Base-by-base conservation (phyloP, 1,140 invertebrate genomes). In the Laodelphax striatellus region DNA sequence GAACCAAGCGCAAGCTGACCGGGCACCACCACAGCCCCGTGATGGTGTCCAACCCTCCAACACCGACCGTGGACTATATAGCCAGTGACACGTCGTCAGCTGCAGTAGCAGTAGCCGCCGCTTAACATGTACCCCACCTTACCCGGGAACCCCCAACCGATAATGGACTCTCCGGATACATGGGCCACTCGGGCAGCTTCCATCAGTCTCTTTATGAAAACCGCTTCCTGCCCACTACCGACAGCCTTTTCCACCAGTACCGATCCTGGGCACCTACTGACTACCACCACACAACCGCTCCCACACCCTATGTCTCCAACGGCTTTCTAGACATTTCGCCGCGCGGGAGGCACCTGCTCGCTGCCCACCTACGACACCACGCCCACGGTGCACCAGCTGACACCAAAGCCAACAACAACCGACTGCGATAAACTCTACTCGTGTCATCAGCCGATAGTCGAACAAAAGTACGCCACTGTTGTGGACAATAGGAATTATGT, bases 231-330 rank as follows among this genome's bases (percentile, higher is more conserved):
- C 46, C 63, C 9, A 77, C 81, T 0, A 84, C 88, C 8, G 90
- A 92, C 65, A 92, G 92, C 68, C 77, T 92, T 59, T 90, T 93
- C 73, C 86, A 86, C 71, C 88, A 92, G 70, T 92, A 92, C 73
- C 81, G 90, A 43, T 86, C 88, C 70, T 87, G 1, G 80, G 83
- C 17, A 80, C 82, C 1, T 89, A 89, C 67, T 90, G 85, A 90
- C 19, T 92, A 92, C 68, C 86, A 87, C 62, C 81, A 82, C 42
- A 63, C 79, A 44, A 69, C 79, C 0, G 70, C 80, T 0, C 70
- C 78, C 1, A 77, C 79, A 54, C 78, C 82, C 9, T 87, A 87
- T 65, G 79, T 86, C n/a, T 80, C 83, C 11, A 90, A 90, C 69
- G 86, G 87, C n/a, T 90, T 90, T 72, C 74, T 88, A 16, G 83